Percentiles rank a stretch among this genome's conserved stretches.
Evolutionary conservation across 2,113 vertebrate genomes (phyloP).

Genomic region (Argyrosomus japonicus): DNA sequence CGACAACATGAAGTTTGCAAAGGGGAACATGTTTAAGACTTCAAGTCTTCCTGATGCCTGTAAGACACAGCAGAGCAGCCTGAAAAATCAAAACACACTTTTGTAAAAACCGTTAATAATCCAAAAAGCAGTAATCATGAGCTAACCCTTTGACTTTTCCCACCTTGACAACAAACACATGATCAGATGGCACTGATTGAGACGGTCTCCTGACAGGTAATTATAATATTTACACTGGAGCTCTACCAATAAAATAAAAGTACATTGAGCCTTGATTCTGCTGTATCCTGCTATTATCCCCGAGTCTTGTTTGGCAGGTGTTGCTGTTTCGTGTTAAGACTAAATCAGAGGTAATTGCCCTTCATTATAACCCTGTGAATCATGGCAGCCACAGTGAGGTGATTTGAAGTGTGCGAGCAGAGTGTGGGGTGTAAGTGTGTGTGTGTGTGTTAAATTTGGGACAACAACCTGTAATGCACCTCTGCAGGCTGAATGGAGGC

Average conservation of each 20-base stretch:
- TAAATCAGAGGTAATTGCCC: slow-evolving; percentile 56
- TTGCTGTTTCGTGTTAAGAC: slow-evolving; percentile 50
- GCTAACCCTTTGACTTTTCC: neutral
- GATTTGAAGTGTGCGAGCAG: slow-evolving; percentile 19
- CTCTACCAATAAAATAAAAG: slow-evolving; percentile 12
- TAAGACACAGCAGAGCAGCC: neutral
- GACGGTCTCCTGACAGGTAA: slow-evolving; percentile 17
- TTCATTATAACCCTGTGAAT: slow-evolving; percentile 58
- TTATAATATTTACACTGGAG: slow-evolving; percentile 14
- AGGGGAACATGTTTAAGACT: neutral
- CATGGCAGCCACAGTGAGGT: slow-evolving; percentile 10
- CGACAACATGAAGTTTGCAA: neutral
- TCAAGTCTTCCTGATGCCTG: neutral
- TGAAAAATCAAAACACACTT: neutral
- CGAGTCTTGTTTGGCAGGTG: slow-evolving; percentile 50
- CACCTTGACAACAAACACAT: neutral
- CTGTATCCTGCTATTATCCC: slow-evolving; percentile 42
- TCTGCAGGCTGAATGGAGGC: slow-evolving; percentile 21
- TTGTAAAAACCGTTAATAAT: neutral
- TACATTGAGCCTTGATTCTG: neutral
- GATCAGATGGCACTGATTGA: neutral
- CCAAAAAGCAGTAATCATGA: neutral
- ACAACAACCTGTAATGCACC: slow-evolving; percentile 39
- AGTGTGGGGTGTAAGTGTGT: neutral
- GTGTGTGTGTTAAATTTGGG: slow-evolving; percentile 29